These are phyloP conservation scores for Drosophila austrosaltans DNA, from an alignment of 2,888 invertebrate species.

Conservation along the genomic window DNA sequence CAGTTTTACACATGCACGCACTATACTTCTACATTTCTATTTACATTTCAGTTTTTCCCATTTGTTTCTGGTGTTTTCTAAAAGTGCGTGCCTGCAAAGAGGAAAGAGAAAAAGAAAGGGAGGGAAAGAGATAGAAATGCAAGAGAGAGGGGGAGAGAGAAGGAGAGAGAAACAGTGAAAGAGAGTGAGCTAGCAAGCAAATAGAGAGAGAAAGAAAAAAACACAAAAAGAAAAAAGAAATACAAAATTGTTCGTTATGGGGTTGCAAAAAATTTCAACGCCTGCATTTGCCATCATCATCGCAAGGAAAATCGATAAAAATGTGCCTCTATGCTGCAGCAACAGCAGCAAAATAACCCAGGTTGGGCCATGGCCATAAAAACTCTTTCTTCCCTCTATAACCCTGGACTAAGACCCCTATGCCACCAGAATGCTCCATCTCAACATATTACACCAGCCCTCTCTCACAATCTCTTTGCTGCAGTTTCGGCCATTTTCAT, in stretches of 20 bases:
- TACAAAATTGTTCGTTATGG: slow-evolving; percentile 56
- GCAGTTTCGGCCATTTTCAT: slow-evolving; percentile 38
- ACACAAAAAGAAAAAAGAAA: slow-evolving; percentile 50
- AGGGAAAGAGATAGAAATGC: too few relatives aligned
- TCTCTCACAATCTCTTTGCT: slow-evolving; percentile 9
- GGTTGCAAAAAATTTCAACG: slow-evolving; percentile 66
- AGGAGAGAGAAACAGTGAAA: slow-evolving; percentile 13
- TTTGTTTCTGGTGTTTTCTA: slow-evolving; percentile 56
- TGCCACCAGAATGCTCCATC: background rate
- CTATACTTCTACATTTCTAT: slow-evolving; percentile 35
- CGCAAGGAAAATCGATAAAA: slow-evolving; percentile 70
- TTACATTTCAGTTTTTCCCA: slow-evolving; percentile 56
- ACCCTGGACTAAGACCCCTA: background rate
- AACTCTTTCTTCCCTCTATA: background rate
- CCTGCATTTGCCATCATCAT: slow-evolving; percentile 55
- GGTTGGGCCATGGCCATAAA: slow-evolving; percentile 10
- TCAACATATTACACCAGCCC: background rate
- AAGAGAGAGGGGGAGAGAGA: background rate
- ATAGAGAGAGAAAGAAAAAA: slow-evolving; percentile 24
- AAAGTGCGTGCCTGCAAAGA: slow-evolving; percentile 65
- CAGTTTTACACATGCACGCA: slow-evolving; percentile 24
- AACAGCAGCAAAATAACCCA: slow-evolving; percentile 16
- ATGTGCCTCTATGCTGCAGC: slow-evolving; percentile 49
- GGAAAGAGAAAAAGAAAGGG: background rate
- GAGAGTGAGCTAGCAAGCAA: slow-evolving; percentile 18